Base-by-base conservation (phyloP, 2,113 vertebrate species). In the Chloropsis hardwickii region DNA sequence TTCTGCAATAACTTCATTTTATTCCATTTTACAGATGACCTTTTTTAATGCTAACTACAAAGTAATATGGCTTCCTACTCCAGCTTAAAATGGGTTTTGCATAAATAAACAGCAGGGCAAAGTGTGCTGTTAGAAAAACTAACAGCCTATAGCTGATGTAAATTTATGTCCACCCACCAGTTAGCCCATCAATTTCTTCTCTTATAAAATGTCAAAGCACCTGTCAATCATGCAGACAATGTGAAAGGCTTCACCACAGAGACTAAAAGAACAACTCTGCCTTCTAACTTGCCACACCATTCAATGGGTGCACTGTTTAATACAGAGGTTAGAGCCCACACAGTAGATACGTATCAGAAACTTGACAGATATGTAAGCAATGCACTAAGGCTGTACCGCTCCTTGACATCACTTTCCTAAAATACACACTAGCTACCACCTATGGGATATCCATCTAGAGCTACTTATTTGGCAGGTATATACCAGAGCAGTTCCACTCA, bases 271-370 rank as follows among this genome's bases (percentile, higher is more conserved):
- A 13, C 23, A 58, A 23, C 20, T 51, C 12, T 71, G 27, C 47
- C 33, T 71, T 39, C 17, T 47, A 54, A 48, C 9, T 54, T 83
- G 51, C 39, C 31, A 47, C 39, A 48, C 7, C 0, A 23, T 23
- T 64, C 0, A 0, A 4, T 10, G 57, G 58, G 12, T 6, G 23
- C 39, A 33, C 21, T 9, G 29, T 33, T 33, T 7, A 2, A 72
- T 29, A 57, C 0, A 47, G 79, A 73, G 50, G 24, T 58, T 15
- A 65, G 47, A 81, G 21, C 17, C 37, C 70, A 91, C 60, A 17
- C 28, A 80, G n/a, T 0, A 42, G 45, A 14, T 17, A 9, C 23
- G 6, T 12, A 45, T 35, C 76, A 69, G 53, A 64, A 88, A 74
- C 33, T 14, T 21, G 14, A 67, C 5, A 37, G 28, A 44, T 13